Percentiles rank a stretch among this genome's conserved stretches.
phyloP scores from a whole-genome alignment of 92 coral and sea anemone genomes.

The Diadumene lineata region DNA sequence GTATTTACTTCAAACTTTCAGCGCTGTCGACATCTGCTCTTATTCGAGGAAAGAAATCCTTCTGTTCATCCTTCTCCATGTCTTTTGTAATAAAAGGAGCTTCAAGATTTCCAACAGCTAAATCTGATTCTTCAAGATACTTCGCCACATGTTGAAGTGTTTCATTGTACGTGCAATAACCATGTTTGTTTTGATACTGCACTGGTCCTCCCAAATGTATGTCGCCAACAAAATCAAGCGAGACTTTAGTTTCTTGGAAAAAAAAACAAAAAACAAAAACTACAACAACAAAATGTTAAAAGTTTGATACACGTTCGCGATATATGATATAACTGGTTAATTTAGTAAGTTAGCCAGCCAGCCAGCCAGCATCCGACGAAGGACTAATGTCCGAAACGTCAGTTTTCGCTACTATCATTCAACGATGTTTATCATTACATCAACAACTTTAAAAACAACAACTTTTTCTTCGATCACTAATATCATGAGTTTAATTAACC shows the following conservation, averaged over 20 bases:
- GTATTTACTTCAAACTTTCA: slow-evolving; percentile 14
- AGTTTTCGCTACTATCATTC: too few species aligned
- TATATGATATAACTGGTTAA: not conserved
- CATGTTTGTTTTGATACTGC: slow-evolving; percentile 47
- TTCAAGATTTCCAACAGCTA: slow-evolving; percentile 79
- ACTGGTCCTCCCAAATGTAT: slow-evolving; percentile 56
- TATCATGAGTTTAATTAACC: too few species aligned
- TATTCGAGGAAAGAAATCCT: slow-evolving; percentile 3
- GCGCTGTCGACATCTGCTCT: slow-evolving; percentile 20
- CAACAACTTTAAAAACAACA: too few species aligned
- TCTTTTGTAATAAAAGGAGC: slow-evolving; percentile 60
- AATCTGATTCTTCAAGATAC: slow-evolving; percentile 63
- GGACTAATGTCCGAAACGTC: too few species aligned
- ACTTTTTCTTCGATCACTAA: too few species aligned
- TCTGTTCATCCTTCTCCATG: slow-evolving; percentile 8
- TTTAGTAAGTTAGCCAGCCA: not conserved
- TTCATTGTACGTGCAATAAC: slow-evolving; percentile 57
- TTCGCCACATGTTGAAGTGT: slow-evolving; percentile 54
- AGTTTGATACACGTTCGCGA: too few species aligned
- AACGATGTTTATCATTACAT: too few species aligned
- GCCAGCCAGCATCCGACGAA: too few species aligned
- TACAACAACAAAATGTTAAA: too few species aligned
- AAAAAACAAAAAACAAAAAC: not conserved
- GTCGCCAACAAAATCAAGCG: slow-evolving; percentile 82
- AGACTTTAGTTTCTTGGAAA: slow-evolving; percentile 9